Evolutionary conservation across 2,888 invertebrate genomes (phyloP), one percentile per base, ranked within the genome.

Genomic region (Pseudococcus longispinus): DNA sequence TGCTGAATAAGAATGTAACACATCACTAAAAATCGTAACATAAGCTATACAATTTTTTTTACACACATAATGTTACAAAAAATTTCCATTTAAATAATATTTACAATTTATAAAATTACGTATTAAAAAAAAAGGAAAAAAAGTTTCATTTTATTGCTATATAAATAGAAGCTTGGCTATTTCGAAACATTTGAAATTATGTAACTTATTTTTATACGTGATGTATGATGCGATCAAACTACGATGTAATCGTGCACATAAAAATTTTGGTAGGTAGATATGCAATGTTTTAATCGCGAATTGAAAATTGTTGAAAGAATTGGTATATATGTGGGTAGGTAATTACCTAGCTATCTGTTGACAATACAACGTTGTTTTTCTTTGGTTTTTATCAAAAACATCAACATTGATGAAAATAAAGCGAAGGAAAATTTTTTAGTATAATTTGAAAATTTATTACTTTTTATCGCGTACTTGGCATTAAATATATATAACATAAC

Each of bases 1-100:
- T 70, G 85, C 85, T 85, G 85, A 85, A 85, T 85, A 85, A 85
- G 85, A 85, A 85, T 85, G 85, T 85, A 85, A 85, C 85, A 85
- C 85, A 85, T 85, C 85, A 65, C 85, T 85, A 85, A 85, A 85
- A 60, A 85, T 85, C 65, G 65, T 85, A 85, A 85, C 85, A 70
- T 85, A 85, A 85, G 85, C 85, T 85, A 85, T 85, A 85, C 85
- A 85, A 20, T 20, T 85, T 65, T 85, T 65, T 74, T 37, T 37
- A 37, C 37, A 85, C 85, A 84, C 29, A 70, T 85, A 65, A 85
- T 65, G 26, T 85, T 85, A 85, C 85, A 85, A 85, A 85, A 65
- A 29, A 51, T 26, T 15, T 70, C 23, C 42, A 44, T 85, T 44
- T 44, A 42, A 85, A 85, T 70, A 85, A 42, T 80, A 80, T 80